A percentile compares a stretch with the other conserved stretches of the same genome.
Conservation (phyloP, 2,113 vertebrate genomes). For the Phyllostomus hastatus region DNA sequence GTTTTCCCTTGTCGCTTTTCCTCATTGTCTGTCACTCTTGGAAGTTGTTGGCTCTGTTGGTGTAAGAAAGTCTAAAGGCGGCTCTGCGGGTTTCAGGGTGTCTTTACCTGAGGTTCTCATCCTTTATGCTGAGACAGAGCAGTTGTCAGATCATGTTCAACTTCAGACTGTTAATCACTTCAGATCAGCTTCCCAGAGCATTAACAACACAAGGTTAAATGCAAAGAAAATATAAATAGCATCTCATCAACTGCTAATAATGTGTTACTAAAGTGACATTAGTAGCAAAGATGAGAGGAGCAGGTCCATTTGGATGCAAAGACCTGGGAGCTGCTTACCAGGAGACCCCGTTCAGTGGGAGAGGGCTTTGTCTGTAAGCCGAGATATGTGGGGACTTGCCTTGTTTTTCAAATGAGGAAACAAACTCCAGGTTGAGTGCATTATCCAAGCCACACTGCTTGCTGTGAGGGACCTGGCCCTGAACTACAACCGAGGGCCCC, state of each 20-base stretch:
- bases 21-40: not conserved
- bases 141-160: not conserved
- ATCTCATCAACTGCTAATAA: not conserved
- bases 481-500: not conserved
- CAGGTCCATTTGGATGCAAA: not conserved
- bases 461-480: not conserved
- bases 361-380: not conserved
- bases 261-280: not conserved
- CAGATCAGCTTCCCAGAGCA: not conserved
- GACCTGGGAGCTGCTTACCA: not conserved
- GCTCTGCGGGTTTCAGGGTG: not conserved
- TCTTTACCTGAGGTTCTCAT: not conserved
- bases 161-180: not conserved
- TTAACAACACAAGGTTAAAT: not conserved
- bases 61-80: not conserved
- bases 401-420: not conserved
- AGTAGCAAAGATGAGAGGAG: not conserved
- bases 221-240: not conserved
- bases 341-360: not conserved
- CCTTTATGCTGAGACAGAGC: not conserved
- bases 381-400: not conserved
- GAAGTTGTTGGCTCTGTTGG: not conserved
- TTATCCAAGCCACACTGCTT: not conserved
- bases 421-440: not conserved
- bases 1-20: constrained; percentile 47